Evolutionary conservation across 2,888 invertebrate species (phyloP).

Genomic region (Alviniconcha strummeri): DNA sequence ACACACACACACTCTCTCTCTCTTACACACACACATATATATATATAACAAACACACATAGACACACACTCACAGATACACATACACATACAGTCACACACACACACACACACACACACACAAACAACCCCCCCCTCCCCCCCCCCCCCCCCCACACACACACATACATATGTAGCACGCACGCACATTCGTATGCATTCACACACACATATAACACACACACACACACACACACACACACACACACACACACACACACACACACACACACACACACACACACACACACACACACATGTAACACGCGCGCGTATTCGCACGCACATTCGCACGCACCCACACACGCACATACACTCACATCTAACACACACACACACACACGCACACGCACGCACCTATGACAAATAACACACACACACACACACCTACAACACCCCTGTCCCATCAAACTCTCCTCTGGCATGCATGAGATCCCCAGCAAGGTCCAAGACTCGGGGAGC

Average conservation of each 20-base stretch:
- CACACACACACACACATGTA: neutral
- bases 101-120: neutral
- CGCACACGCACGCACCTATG: too few species aligned
- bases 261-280: slow-evolving; percentile 1
- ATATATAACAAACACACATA: neutral
- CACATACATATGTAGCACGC: neutral
- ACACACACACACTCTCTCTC: neutral
- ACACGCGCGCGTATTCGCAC: too few species aligned
- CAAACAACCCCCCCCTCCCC: too few species aligned
- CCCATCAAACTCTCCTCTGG: too few species aligned
- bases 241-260: slow-evolving; percentile 1
- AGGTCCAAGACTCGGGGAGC: too few species aligned
- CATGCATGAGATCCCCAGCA: too few species aligned
- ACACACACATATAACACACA: neutral
- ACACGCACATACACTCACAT: neutral
- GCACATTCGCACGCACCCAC: neutral
- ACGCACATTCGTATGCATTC: too few species aligned
- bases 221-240: neutral
- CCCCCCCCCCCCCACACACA: neutral
- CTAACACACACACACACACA: neutral
- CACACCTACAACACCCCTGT: too few species aligned
- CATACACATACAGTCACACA: neutral
- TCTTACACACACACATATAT: neutral
- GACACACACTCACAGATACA: neutral
- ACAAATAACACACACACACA: too few species aligned